Conservation (phyloP, 2,797 vertebrate genomes). For the Falco naumanni region DNA sequence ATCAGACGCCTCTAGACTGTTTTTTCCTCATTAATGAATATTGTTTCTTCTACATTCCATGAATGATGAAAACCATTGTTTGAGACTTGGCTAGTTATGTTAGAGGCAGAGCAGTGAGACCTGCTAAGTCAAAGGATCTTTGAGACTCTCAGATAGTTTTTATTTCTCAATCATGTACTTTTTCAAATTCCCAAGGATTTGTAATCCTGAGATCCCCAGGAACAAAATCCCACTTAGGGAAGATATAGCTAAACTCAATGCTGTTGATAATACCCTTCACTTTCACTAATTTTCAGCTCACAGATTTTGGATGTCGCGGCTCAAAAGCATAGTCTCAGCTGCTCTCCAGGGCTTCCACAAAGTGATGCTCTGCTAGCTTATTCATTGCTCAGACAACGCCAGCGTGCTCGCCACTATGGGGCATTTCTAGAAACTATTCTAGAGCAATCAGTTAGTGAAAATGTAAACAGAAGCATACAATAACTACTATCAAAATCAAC, state of each 20-base stretch:
- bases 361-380: neutral
- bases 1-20: neutral
- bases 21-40: neutral
- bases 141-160: neutral
- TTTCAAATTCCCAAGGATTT: slow-evolving; percentile 3
- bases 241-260: neutral
- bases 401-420: neutral
- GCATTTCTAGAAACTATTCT: slow-evolving; percentile 43
- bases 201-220: neutral
- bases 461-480: slow-evolving; percentile 38
- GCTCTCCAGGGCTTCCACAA: slow-evolving; percentile 19
- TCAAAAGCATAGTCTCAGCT: slow-evolving; percentile 31
- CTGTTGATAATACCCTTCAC: slow-evolving; percentile 45
- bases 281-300: slow-evolving; percentile 59
- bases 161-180: neutral
- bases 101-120: neutral
- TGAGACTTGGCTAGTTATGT: neutral
- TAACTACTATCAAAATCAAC: slow-evolving; percentile 26
- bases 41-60: neutral
- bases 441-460: slow-evolving; percentile 44
- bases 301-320: slow-evolving; percentile 25
- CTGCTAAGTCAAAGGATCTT: neutral
- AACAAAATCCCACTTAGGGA: slow-evolving; percentile 27
- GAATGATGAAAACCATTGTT: neutral
- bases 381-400: slow-evolving; percentile 10